Percentiles rank a stretch among this genome's conserved stretches.
phyloP scores from a whole-genome alignment of 53 echinoderm and acorn worm species.

The Holothuria scabra region DNA sequence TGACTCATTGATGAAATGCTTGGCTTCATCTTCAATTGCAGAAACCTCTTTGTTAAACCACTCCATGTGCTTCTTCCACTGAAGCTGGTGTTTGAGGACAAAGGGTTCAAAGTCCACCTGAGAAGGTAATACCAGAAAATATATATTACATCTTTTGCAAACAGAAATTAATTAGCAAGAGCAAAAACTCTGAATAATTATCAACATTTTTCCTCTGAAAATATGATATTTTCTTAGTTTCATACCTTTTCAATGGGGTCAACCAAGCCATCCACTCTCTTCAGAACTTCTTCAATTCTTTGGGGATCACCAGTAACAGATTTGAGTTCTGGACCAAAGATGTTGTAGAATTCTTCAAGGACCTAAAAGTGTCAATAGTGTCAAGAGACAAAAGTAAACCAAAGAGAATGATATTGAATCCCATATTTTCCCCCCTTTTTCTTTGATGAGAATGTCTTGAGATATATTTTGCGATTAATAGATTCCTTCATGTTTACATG shows the following conservation, averaged over 20 bases:
- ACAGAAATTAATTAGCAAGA: too few relatives aligned
- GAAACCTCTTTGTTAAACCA: constrained; percentile 99
- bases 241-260: constrained; percentile 94
- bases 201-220: neutral
- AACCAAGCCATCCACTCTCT: constrained; percentile 96
- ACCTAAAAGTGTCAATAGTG: constrained; percentile 58
- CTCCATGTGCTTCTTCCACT: constrained; percentile 99
- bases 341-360: constrained; percentile 98
- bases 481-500: too few relatives aligned
- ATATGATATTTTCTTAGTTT: constrained; percentile 5
- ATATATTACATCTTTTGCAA: neutral
- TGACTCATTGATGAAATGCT: constrained; percentile 99
- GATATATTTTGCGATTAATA: too few relatives aligned
- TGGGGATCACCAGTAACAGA: constrained; percentile 99
- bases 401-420: too few relatives aligned
- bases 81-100: constrained; percentile 85
- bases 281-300: constrained; percentile 96
- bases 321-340: constrained; percentile 99
- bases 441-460: too few relatives aligned
- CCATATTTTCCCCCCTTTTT: too few relatives aligned
- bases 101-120: constrained; percentile 98
- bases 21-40: constrained; percentile 98
- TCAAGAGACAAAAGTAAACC: too few relatives aligned
- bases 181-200: neutral
- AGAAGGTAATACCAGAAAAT: neutral